These are phyloP conservation scores for Rhinoderma darwinii DNA, from an alignment of 2,113 vertebrate genomes.

Conservation along the genomic window DNA sequence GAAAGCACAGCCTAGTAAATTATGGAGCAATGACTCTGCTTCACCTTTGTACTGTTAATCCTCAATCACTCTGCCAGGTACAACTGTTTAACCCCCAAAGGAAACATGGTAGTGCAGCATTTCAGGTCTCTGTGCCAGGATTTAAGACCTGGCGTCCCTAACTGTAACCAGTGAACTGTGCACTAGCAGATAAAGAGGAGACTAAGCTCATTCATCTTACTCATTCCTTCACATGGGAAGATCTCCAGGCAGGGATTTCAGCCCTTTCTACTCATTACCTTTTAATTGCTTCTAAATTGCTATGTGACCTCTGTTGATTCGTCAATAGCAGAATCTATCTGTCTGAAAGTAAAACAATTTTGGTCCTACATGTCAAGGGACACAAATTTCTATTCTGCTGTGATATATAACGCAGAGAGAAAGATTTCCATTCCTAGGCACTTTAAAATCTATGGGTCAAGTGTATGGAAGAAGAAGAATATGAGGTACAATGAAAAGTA, in stretches of 20 bases:
- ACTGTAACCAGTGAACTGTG: conserved; percentile 60
- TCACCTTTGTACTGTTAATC: conserved; percentile 46
- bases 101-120: conserved; percentile 26
- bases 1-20: conserved; percentile 38
- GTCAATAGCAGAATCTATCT: conserved; percentile 79
- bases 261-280: conserved; percentile 86
- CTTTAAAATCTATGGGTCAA: not conserved
- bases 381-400: conserved; percentile 53
- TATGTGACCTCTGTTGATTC: conserved; percentile 79
- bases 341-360: conserved; percentile 64
- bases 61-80: conserved; percentile 53
- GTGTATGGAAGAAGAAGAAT: not conserved
- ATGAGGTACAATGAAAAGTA: not conserved
- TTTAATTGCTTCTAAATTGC: conserved; percentile 94
- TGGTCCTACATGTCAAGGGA: conserved; percentile 51
- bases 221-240: conserved; percentile 69
- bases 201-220: conserved; percentile 72
- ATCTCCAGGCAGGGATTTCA: conserved; percentile 83
- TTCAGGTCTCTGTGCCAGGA: conserved; percentile 15
- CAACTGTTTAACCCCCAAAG: conserved; percentile 50
- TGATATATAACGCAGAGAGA: conserved; percentile 37
- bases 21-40: conserved; percentile 33
- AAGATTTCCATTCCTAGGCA: conserved; percentile 25
- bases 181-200: conserved; percentile 66
- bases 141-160: conserved; percentile 46